These are phyloP conservation scores for Spermophilus dauricus DNA, from an alignment of 2,113 vertebrate genomes.

Conservation along the genomic window DNA sequence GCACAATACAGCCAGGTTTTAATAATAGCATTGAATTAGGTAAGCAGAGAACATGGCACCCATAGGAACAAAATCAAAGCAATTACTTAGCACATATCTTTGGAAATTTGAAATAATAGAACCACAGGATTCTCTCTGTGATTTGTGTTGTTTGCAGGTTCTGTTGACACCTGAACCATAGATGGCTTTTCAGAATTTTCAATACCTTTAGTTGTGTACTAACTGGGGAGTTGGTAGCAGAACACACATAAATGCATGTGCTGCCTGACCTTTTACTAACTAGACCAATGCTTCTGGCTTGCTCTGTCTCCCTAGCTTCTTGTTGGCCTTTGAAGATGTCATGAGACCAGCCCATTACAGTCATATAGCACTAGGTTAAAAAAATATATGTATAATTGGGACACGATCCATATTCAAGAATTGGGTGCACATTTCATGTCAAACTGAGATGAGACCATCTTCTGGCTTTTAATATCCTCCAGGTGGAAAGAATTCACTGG, in stretches of 20 bases:
- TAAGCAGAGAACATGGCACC: slow-evolving; percentile 62
- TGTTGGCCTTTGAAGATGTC: slow-evolving; percentile 55
- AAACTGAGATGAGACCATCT: slow-evolving; percentile 40
- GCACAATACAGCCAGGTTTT: slow-evolving; percentile 56
- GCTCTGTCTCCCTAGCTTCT: neutral
- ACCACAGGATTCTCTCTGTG: neutral
- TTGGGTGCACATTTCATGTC: neutral
- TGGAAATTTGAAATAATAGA: slow-evolving; percentile 60
- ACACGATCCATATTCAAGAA: neutral
- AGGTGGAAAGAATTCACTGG: neutral
- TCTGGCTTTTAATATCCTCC: neutral
- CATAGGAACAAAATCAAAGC: slow-evolving; percentile 57
- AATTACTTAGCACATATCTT: slow-evolving; percentile 57
- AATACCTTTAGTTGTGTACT: neutral
- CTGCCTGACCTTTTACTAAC: slow-evolving; percentile 44
- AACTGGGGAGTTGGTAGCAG: neutral
- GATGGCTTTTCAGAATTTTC: slow-evolving; percentile 25
- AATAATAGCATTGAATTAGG: slow-evolving; percentile 63
- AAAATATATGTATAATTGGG: neutral
- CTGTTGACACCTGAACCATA: neutral
- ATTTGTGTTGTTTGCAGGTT: slow-evolving; percentile 29
- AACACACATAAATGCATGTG: slow-evolving; percentile 16
- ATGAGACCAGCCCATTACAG: neutral
- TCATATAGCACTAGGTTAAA: neutral
- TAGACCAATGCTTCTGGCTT: neutral